A percentile compares a stretch with the other conserved stretches of the same genome.
Conservation (phyloP, 2,888 invertebrate species). For the Toxonevra muliebris region DNA sequence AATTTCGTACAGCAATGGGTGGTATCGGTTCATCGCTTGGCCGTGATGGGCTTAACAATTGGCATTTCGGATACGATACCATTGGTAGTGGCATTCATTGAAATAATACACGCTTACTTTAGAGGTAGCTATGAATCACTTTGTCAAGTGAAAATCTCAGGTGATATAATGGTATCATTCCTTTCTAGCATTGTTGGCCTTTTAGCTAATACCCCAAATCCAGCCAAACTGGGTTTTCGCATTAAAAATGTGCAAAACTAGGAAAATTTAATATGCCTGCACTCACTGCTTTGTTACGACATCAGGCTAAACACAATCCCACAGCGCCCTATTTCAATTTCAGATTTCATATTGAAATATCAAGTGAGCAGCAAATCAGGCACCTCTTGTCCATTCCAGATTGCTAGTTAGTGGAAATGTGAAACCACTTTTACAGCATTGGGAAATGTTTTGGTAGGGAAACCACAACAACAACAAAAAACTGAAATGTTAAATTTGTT, state of each 20-base stretch:
- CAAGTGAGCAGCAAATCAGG: conserved; percentile 81
- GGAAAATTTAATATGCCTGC: conserved; percentile 92
- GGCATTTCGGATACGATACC: conserved; percentile 96
- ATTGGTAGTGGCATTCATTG: conserved; percentile 96
- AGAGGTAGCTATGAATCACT: conserved; percentile 73
- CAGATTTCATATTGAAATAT: conserved; percentile 95
- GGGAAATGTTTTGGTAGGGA: conserved; percentile 94
- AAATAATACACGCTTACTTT: conserved; percentile 97
- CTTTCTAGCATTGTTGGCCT: conserved; percentile 95
- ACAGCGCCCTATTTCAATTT: conserved; percentile 96
- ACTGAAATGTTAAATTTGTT: no score
- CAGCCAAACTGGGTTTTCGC: conserved; percentile 89
- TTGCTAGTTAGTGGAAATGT: conserved; percentile 98
- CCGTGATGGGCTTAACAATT: conserved; percentile 94
- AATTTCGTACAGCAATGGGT: conserved; percentile 80
- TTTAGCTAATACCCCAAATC: conserved; percentile 92
- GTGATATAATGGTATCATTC: conserved; percentile 98
- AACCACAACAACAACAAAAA: no score
- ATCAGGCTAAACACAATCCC: conserved; percentile 93
- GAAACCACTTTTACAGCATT: conserved; percentile 89
- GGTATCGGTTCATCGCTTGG: conserved; percentile 86
- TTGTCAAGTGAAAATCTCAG: conserved; percentile 94
- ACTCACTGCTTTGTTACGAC: conserved; percentile 84
- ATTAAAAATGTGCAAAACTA: conserved; percentile 87
- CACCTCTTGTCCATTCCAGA: conserved; percentile 91